A percentile compares a stretch with the other conserved stretches of the same genome.
Evolutionary conservation across 2,888 invertebrate species (phyloP).

Genomic region (Oscheius onirici): DNA sequence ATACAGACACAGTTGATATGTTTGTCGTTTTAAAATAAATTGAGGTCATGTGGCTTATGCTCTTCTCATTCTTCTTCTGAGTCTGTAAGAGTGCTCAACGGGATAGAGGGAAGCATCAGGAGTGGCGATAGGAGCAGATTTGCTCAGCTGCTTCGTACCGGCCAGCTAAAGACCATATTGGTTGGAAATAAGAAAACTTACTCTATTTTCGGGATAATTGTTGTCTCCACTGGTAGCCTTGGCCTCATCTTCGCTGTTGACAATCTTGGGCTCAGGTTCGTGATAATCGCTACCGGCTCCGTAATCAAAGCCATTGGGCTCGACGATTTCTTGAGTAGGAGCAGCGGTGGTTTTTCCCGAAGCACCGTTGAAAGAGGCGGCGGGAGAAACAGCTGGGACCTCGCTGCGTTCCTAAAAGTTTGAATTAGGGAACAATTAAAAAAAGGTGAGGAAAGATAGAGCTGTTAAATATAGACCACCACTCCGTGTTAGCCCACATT

Average conservation of each 20-base stretch:
- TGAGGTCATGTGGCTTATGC: not conserved
- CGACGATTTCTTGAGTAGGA: constrained; percentile 16
- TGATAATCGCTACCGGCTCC: constrained; percentile 26
- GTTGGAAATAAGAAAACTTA: not conserved
- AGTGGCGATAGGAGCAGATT: too few species aligned
- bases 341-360: not conserved
- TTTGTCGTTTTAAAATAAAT: not conserved
- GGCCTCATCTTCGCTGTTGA: constrained; percentile 29
- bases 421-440: too few species aligned
- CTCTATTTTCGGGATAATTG: constrained; percentile 14
- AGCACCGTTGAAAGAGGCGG: constrained; percentile 8
- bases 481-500: too few species aligned
- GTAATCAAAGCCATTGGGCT: constrained; percentile 27
- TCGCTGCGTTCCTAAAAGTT: not conserved
- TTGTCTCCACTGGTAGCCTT: constrained; percentile 15
- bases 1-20: constrained; percentile 4
- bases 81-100: constrained; percentile 8
- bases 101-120: constrained; percentile 13
- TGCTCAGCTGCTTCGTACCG: not conserved
- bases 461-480: too few species aligned
- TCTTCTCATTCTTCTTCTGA: constrained; percentile 1
- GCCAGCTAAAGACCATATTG: not conserved
- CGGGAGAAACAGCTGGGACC: not conserved
- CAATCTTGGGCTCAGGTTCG: constrained; percentile 19
- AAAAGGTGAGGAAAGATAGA: too few species aligned